A percentile compares a stretch with the other conserved stretches of the same genome.
Evolutionary conservation across 1,140 invertebrate species (phyloP).

Genomic region (Drosophila micromelanica): DNA sequence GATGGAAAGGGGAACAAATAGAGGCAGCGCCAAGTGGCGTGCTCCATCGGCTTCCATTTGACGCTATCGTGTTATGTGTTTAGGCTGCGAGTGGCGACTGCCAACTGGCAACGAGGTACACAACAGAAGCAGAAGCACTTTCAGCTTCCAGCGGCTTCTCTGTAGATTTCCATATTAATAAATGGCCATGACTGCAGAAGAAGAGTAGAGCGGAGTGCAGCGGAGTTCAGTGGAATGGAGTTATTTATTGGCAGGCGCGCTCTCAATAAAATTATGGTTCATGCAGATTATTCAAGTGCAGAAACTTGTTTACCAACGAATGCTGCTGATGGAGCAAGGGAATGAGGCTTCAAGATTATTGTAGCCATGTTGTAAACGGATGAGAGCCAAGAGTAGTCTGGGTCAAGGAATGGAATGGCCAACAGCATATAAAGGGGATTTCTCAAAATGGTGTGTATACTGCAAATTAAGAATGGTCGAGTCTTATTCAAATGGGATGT

Average conservation of each 20-base stretch:
- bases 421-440: slow-evolving; percentile 54
- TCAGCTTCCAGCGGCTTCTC: slow-evolving; percentile 60
- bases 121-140: slow-evolving; percentile 43
- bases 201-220: not conserved
- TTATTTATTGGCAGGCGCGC: slow-evolving; percentile 82
- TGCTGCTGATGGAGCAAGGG: not conserved
- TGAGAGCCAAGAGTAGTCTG: slow-evolving; percentile 5
- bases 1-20: slow-evolving; percentile 9
- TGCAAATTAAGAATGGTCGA: slow-evolving; percentile 8
- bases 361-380: slow-evolving; percentile 60
- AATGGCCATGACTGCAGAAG: slow-evolving; percentile 63
- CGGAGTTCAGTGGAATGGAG: slow-evolving; percentile 30
- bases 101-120: slow-evolving; percentile 13
- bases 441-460: slow-evolving; percentile 64
- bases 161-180: slow-evolving; percentile 83
- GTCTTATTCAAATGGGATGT: not conserved
- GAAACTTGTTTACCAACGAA: slow-evolving; percentile 71
- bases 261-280: slow-evolving; percentile 83
- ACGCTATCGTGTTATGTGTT: slow-evolving; percentile 82
- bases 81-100: slow-evolving; percentile 49
- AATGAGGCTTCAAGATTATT: slow-evolving; percentile 54
- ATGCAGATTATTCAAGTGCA: slow-evolving; percentile 82
- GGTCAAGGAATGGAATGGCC: slow-evolving; percentile 16
- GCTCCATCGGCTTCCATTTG: slow-evolving; percentile 68
- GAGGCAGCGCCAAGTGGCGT: slow-evolving; percentile 41